Evolutionary conservation across 2,797 vertebrate species (phyloP).

Genomic region (Myotis vivesi): DNA sequence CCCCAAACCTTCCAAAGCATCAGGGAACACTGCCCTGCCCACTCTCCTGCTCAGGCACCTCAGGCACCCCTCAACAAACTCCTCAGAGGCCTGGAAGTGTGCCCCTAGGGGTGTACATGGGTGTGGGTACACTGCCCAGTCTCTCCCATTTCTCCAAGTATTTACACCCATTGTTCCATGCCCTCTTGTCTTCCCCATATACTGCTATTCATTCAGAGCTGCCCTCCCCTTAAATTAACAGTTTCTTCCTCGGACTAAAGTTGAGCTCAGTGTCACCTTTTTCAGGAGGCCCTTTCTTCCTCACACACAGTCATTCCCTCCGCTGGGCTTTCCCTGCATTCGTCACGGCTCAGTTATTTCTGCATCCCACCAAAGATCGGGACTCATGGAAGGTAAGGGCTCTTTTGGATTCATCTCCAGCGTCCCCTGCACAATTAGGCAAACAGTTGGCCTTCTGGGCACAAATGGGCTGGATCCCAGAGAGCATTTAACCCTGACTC

Average conservation of each 20-base stretch:
- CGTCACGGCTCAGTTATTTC: background rate
- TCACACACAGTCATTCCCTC: background rate
- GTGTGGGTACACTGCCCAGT: background rate
- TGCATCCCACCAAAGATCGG: background rate
- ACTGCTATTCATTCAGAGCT: background rate
- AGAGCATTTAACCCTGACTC: background rate
- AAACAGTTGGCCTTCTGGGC: background rate
- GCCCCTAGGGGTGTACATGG: no score
- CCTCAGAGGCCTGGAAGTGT: background rate
- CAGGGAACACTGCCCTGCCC: background rate
- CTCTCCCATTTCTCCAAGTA: background rate
- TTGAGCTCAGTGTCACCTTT: background rate
- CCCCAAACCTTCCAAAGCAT: background rate
- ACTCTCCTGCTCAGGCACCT: no score
- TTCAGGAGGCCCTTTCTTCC: no score
- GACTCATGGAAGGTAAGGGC: background rate
- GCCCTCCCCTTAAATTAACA: background rate
- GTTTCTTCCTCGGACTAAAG: background rate
- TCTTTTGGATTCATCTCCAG: background rate
- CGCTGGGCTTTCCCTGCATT: background rate
- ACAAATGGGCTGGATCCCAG: background rate
- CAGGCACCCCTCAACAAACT: background rate
- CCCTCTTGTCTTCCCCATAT: background rate
- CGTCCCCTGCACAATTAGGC: background rate
- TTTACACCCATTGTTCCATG: background rate